phyloP scores from a whole-genome alignment of 2,113 vertebrate species.

The Chaenocephalus aceratus region DNA sequence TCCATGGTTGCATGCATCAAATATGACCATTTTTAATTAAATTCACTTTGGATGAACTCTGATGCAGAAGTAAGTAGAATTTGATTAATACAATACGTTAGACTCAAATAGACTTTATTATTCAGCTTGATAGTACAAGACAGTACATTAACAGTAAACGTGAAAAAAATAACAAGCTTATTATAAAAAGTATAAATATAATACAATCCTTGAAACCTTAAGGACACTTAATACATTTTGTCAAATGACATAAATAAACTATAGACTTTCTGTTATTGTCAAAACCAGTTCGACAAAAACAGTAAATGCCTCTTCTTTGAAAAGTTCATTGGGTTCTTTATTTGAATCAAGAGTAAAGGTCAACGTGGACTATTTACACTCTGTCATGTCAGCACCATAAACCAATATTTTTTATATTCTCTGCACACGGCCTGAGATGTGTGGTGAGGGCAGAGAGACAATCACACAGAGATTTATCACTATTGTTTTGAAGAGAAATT shows the following conservation, averaged over 20 bases:
- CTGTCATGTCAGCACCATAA: constrained; percentile 71
- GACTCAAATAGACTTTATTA: constrained; percentile 74
- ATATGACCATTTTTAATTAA: background rate
- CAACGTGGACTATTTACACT: constrained; percentile 65
- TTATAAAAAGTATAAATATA: constrained; percentile 86
- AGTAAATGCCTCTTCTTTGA: constrained; percentile 67
- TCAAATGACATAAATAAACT: constrained; percentile 79
- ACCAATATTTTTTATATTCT: constrained; percentile 50
- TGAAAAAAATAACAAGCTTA: constrained; percentile 77
- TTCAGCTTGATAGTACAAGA: constrained; percentile 75
- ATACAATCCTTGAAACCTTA: constrained; percentile 75
- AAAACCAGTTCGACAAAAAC: constrained; percentile 85
- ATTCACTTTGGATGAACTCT: background rate
- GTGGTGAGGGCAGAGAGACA: constrained; percentile 64
- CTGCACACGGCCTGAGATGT: constrained; percentile 51
- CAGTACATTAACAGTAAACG: constrained; percentile 72
- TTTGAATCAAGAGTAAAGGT: constrained; percentile 59
- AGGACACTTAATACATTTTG: constrained; percentile 76
- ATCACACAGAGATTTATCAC: constrained; percentile 66
- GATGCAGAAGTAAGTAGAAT: background rate
- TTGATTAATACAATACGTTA: background rate
- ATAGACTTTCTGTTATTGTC: constrained; percentile 74
- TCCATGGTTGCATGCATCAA: background rate
- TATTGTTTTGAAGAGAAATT: constrained; percentile 73
- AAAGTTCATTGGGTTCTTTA: constrained; percentile 69